Evolutionary conservation across 2,888 invertebrate species (phyloP).

Genomic region (Watsonalla binaria): DNA sequence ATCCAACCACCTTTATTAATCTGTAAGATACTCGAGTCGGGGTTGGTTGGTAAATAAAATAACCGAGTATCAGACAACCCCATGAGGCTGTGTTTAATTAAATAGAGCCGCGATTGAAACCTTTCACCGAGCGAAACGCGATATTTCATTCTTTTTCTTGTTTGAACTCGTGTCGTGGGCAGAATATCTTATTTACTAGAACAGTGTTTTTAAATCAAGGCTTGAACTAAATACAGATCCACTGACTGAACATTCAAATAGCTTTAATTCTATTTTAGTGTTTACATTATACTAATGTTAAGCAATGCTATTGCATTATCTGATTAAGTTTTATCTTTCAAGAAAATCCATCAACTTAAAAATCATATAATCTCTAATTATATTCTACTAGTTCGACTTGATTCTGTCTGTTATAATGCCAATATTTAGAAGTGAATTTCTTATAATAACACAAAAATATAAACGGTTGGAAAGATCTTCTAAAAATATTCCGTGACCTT

Average conservation of each 20-base stretch:
- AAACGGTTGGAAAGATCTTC: background rate
- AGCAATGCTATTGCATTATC: no score
- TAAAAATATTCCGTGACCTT: background rate
- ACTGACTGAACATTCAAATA: no score
- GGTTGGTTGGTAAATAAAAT: conserved; percentile 29
- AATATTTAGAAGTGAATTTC: no score
- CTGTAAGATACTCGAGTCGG: conserved; percentile 1
- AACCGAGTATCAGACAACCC: conserved; percentile 38
- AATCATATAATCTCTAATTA: no score
- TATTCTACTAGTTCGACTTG: no score
- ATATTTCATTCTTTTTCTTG: conserved; percentile 54
- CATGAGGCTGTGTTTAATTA: conserved; percentile 62
- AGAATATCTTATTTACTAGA: conserved; percentile 18
- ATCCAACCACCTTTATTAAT: background rate
- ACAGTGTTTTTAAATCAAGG: background rate
- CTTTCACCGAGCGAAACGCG: conserved; percentile 52
- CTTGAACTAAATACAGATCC: no score
- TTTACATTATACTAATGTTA: no score
- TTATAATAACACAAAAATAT: background rate
- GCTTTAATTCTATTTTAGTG: no score
- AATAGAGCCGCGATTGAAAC: conserved; percentile 64
- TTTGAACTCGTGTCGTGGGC: conserved; percentile 26
- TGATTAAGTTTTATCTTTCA: no score
- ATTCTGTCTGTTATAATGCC: no score
- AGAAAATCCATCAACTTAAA: no score